Base-by-base conservation (phyloP, 2,797 vertebrate species). In the Anguilla megastoma region DNA sequence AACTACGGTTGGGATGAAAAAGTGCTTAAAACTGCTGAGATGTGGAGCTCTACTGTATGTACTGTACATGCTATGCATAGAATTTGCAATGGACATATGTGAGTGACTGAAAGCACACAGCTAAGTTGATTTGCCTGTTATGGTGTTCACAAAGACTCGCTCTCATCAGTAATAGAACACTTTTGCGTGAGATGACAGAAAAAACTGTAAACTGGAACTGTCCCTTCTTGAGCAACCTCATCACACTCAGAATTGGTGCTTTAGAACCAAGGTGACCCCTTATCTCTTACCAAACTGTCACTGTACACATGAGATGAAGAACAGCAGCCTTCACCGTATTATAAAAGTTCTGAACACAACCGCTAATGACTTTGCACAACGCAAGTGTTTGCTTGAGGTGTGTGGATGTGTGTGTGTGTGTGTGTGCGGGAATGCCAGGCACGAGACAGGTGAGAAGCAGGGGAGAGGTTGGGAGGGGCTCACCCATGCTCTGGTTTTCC, bases 401-500 rank as follows among this genome's bases (percentile, higher is more conserved):
- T 69, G n/a, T n/a, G 24, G 18, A 45, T 27, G 2, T 14, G 27
- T 6, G 63, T 69, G 9, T 24, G 9, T 24, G 18, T 27, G 2
- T 14, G 27, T 6, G 63, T 69, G 9, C 63, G 8, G 24, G 63
- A 69, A n/a, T 6, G 63, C 63, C 5, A 69, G 63, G 18, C n/a
- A 16, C 54, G 2, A 12, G 54, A 18, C 54, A 56, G 54, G 54
- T 56, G 14, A 12, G 54, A 58, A 58, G 56, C 14, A 16, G 14
- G 63, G 63, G 6, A 8, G 63, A 6, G 63, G 24, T 69, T 27
- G n/a, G 9, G n/a, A 69, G 63, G 27, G 27, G 30, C 95, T 93
- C 95, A 99, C 99, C 99, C 97, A 99, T 99, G 97, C 99, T 99
- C 96, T 99, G 98, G 92, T 97, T 99, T 94, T 99, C 99, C n/a